phyloP scores from a whole-genome alignment of 2,113 vertebrate genomes.

The Delphinus delphis region DNA sequence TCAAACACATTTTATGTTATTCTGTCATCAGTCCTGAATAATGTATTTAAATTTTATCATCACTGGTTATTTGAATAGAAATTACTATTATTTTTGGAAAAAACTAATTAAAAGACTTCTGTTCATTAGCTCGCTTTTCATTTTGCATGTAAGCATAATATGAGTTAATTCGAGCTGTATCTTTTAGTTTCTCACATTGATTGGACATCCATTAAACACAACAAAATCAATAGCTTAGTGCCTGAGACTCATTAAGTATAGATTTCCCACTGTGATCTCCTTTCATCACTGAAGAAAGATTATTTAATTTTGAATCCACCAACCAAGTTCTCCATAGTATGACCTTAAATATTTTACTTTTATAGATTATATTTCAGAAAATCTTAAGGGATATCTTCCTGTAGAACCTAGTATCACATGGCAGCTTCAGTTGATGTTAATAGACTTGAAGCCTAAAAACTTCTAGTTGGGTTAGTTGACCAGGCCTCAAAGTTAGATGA shows the following conservation, averaged over 20 bases:
- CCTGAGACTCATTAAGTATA: background rate
- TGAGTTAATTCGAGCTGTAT: constrained; percentile 4
- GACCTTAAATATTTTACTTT: constrained; percentile 7
- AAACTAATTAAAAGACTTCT: constrained; percentile 14
- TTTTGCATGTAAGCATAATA: constrained; percentile 12
- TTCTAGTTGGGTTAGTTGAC: constrained; percentile 16
- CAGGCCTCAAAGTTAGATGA: background rate
- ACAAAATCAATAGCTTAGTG: constrained; percentile 33
- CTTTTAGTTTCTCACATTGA: constrained; percentile 50
- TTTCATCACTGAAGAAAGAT: constrained; percentile 24
- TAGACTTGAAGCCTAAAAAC: constrained; percentile 4
- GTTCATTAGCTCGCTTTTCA: constrained; percentile 33
- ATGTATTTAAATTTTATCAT: background rate
- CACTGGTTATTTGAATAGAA: constrained; percentile 24
- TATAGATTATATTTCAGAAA: constrained; percentile 2
- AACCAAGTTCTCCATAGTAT: background rate
- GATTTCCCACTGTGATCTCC: background rate
- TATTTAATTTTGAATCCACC: constrained; percentile 50
- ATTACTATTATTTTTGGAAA: constrained; percentile 43
- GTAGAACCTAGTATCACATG: background rate
- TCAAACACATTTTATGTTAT: constrained; percentile 43
- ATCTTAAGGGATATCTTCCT: background rate
- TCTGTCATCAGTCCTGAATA: constrained; percentile 28
- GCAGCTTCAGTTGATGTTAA: background rate
- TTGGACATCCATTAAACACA: constrained; percentile 36